These are phyloP conservation scores for Myrmecophaga tridactyla DNA, from an alignment of 2,113 vertebrate genomes.

Conservation along the genomic window DNA sequence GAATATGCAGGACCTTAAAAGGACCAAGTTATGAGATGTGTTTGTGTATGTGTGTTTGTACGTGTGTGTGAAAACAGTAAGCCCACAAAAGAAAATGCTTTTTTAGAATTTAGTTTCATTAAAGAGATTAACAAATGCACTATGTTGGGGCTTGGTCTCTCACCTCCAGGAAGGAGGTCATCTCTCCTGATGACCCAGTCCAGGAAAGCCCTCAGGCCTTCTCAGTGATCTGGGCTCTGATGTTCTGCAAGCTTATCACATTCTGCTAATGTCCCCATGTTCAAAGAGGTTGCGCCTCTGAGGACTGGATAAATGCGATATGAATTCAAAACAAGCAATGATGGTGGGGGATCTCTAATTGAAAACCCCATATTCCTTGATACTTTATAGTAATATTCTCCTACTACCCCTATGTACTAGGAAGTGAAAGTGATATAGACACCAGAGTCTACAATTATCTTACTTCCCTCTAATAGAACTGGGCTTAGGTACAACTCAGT, in stretches of 20 bases:
- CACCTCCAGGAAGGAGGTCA: background rate
- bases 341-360: rapidly evolving
- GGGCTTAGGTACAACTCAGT: background rate
- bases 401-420: background rate
- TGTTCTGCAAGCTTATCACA: background rate
- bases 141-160: rapidly evolving
- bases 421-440: background rate
- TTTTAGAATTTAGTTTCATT: background rate
- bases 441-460: too few relatives aligned
- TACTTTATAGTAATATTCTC: background rate
- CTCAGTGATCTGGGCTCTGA: background rate
- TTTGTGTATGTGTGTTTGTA: background rate
- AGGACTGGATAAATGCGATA: background rate
- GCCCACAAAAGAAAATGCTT: too few relatives aligned
- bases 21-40: background rate
- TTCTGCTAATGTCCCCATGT: background rate
- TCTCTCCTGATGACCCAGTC: rapidly evolving
- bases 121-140: background rate
- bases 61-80: background rate
- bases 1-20: background rate
- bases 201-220: background rate
- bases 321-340: background rate
- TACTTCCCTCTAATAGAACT: background rate
- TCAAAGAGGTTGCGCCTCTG: background rate
- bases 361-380: background rate